phyloP scores from a whole-genome alignment of 2,113 vertebrate species.

The Pelobates fuscus region DNA sequence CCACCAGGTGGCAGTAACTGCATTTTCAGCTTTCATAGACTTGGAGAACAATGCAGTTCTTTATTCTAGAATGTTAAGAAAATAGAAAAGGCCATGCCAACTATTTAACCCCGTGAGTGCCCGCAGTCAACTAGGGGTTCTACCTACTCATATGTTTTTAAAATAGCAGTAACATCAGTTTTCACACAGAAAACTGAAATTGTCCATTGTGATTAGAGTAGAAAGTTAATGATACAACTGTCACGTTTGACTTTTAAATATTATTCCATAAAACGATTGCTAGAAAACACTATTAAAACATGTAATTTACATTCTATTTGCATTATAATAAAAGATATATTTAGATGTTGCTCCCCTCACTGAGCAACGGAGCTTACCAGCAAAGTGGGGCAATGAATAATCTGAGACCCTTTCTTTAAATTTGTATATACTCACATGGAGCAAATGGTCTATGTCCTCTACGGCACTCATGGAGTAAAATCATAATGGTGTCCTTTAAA shows the following conservation, averaged over 20 bases:
- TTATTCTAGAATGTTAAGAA: slow-evolving; percentile 37
- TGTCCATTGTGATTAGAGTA: slow-evolving; percentile 16
- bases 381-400: too few species aligned
- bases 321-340: too few species aligned
- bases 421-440: too few species aligned
- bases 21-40: slow-evolving; percentile 5
- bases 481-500: too few species aligned
- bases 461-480: too few species aligned
- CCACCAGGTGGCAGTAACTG: slow-evolving; percentile 38
- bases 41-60: slow-evolving; percentile 36
- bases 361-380: not conserved
- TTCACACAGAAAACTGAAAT: slow-evolving; percentile 7
- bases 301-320: too few species aligned
- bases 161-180: not conserved
- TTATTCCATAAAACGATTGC: not conserved
- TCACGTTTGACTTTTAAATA: slow-evolving; percentile 22
- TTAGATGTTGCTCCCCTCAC: slow-evolving; percentile 18
- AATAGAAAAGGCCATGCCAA: slow-evolving; percentile 13
- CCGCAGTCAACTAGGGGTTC: not conserved
- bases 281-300: too few species aligned
- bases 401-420: too few species aligned
- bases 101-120: slow-evolving; percentile 22
- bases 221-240: slow-evolving; percentile 2
- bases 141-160: slow-evolving; percentile 15
- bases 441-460: too few species aligned